These are phyloP conservation scores for Eudasyphora cyanicolor DNA, from an alignment of 2,888 invertebrate genomes.

Conservation along the genomic window DNA sequence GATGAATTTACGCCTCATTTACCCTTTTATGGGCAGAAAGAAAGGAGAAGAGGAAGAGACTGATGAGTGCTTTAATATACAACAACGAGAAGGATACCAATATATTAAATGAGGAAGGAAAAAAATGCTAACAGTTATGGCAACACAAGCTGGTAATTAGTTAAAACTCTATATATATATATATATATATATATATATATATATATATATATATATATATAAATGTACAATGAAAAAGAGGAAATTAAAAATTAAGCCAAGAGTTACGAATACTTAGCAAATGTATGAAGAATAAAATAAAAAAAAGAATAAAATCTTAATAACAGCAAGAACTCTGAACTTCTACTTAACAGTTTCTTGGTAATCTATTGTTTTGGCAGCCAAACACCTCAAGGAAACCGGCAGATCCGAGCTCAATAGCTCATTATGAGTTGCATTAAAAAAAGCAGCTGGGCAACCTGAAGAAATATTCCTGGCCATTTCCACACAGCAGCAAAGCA, in stretches of 20 bases:
- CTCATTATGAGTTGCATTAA: neutral
- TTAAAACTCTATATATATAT: too few relatives aligned
- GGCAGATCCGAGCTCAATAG: too few relatives aligned
- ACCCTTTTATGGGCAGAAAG: neutral
- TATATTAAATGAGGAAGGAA: neutral
- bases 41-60: too few relatives aligned
- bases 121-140: neutral
- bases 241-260: constrained; percentile 7
- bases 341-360: too few relatives aligned
- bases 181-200: too few relatives aligned
- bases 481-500: neutral
- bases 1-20: constrained; percentile 49
- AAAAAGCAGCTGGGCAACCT: neutral
- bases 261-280: neutral
- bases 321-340: neutral
- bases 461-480: too few relatives aligned
- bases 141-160: constrained; percentile 19
- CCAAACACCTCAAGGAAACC: neutral
- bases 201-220: neutral
- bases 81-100: too few relatives aligned
- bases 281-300: neutral
- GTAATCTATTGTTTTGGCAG: neutral
- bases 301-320: neutral
- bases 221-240: neutral
- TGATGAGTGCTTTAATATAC: too few relatives aligned